These are phyloP conservation scores for Palloptera scutellata DNA, from an alignment of 2,888 invertebrate genomes.

Conservation along the genomic window DNA sequence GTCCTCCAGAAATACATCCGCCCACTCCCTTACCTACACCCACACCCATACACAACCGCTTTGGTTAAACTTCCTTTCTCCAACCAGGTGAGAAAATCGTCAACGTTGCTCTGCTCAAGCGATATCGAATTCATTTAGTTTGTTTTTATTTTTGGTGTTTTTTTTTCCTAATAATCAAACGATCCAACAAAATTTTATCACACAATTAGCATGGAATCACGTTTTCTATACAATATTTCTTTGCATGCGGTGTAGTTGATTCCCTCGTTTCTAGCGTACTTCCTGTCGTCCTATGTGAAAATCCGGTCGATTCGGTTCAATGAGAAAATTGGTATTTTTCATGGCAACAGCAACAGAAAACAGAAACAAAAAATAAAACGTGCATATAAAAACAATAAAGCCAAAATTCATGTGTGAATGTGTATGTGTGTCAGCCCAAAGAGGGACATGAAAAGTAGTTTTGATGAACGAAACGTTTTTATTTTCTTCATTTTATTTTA, in stretches of 20 bases:
- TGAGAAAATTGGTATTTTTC: not conserved
- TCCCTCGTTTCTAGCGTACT: not conserved
- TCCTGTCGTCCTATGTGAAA: not conserved
- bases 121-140: not conserved
- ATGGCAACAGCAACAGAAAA: conserved; percentile 13
- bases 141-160: conserved; percentile 16
- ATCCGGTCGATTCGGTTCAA: not conserved
- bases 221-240: conserved; percentile 36
- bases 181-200: conserved; percentile 41
- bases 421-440: not conserved
- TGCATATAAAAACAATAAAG: not conserved
- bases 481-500: not conserved
- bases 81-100: not conserved
- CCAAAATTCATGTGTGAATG: not conserved
- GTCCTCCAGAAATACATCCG: conserved; percentile 13
- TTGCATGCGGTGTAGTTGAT: conserved; percentile 14
- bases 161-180: conserved; percentile 31
- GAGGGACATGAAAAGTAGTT: not conserved
- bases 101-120: not conserved
- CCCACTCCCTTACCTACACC: not conserved
- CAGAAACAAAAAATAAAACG: not conserved
- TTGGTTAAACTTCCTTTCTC: not conserved
- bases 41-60: not conserved
- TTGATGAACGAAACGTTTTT: not conserved
- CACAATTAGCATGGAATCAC: conserved; percentile 56